phyloP scores from a whole-genome alignment of 2,113 vertebrate species.

The Lamprotornis superbus region DNA sequence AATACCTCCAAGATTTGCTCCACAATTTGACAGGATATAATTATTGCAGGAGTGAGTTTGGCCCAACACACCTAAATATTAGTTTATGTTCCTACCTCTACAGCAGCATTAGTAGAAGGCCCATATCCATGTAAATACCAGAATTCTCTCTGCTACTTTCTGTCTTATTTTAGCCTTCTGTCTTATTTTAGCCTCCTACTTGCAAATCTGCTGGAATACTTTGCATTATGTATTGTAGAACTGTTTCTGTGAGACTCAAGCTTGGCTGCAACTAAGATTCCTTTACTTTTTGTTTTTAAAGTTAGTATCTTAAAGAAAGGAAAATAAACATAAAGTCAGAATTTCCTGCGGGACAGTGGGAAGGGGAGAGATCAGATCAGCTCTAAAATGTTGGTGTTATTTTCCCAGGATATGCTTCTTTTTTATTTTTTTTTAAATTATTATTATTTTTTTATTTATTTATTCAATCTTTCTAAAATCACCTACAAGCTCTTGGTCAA shows the following conservation, averaged over 20 bases:
- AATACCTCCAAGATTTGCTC: not conserved
- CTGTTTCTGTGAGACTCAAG: constrained; percentile 25
- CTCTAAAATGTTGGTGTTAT: constrained; percentile 44
- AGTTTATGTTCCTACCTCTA: not conserved
- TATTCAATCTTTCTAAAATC: not conserved
- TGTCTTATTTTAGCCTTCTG: not conserved
- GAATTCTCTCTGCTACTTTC: not conserved
- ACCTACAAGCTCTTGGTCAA: not conserved
- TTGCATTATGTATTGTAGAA: constrained; percentile 28
- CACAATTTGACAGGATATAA: not conserved
- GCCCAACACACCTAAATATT: not conserved
- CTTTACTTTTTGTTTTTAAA: constrained; percentile 54
- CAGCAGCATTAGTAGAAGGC: not conserved
- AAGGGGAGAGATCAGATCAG: constrained; percentile 59
- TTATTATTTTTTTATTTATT: not conserved
- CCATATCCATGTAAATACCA: not conserved
- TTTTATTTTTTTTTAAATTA: not conserved
- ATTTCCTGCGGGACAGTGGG: constrained; percentile 58
- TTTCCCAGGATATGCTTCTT: constrained; percentile 62
- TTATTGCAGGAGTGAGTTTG: not conserved
- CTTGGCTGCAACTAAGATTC: constrained; percentile 49
- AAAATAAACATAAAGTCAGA: constrained; percentile 67
- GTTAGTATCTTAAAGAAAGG: constrained; percentile 54
- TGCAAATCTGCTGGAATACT: constrained; percentile 35
- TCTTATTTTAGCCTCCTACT: constrained; percentile 12